These are phyloP conservation scores for Atta texana DNA, from an alignment of 1,140 invertebrate genomes.

Conservation along the genomic window DNA sequence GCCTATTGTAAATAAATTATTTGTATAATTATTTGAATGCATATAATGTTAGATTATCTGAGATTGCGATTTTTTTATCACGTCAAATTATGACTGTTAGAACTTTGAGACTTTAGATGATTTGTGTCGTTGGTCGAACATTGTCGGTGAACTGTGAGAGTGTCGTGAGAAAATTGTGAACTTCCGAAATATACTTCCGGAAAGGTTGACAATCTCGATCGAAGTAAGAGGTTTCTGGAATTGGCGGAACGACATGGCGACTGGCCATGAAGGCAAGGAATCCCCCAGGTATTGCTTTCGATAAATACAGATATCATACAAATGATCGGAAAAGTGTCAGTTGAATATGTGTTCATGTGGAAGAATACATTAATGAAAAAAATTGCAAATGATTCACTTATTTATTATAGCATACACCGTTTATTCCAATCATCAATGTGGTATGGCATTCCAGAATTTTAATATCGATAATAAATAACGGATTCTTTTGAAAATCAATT, in stretches of 20 bases:
- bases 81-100: slow-evolving; percentile 20
- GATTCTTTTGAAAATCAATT: background rate
- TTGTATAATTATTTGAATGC: background rate
- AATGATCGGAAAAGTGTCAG: background rate
- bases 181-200: slow-evolving; percentile 23
- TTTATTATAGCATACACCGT: background rate
- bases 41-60: background rate
- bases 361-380: background rate
- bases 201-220: background rate
- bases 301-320: background rate
- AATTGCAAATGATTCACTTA: background rate
- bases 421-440: background rate
- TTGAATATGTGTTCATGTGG: background rate
- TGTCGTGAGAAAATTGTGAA: slow-evolving; percentile 69
- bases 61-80: background rate
- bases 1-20: background rate
- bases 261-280: slow-evolving; percentile 83
- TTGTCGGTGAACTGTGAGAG: slow-evolving; percentile 52
- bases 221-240: slow-evolving; percentile 45
- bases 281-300: slow-evolving; percentile 82
- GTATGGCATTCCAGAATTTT: background rate
- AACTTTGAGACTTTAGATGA: background rate
- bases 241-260: slow-evolving; percentile 78
- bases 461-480: slow-evolving; percentile 2
- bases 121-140: slow-evolving; percentile 10